These are phyloP conservation scores for Orius insidiosus DNA, from an alignment of 1,140 invertebrate species.

Conservation along the genomic window DNA sequence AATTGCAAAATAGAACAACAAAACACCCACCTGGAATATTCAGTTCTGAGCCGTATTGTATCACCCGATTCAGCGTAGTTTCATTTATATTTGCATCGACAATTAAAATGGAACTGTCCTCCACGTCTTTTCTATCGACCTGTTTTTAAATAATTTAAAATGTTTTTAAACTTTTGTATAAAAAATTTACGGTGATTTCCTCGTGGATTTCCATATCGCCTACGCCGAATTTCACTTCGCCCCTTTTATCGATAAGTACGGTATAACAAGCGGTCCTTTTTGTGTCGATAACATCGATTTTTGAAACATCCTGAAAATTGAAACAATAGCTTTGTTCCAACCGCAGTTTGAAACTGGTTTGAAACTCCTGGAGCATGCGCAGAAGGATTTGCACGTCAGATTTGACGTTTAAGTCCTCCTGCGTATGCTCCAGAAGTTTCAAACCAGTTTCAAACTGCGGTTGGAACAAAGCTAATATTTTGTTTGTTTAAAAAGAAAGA, in stretches of 20 bases:
- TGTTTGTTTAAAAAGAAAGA: background rate
- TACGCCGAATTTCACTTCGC: constrained; percentile 60
- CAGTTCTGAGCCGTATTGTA: constrained; percentile 12
- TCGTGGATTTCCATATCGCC: constrained; percentile 70
- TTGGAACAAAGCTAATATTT: too few species aligned
- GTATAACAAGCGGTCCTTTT: constrained; percentile 52
- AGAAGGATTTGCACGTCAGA: too few species aligned
- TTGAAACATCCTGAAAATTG: constrained; percentile 17
- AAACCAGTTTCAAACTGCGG: too few species aligned
- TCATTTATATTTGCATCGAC: constrained; percentile 64
- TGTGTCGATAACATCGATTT: constrained; percentile 26
- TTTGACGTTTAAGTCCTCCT: too few species aligned
- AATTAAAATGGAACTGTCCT: constrained; percentile 47
- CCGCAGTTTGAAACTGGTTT: too few species aligned
- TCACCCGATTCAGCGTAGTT: constrained; percentile 48
- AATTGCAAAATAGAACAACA: background rate
- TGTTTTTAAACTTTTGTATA: too few species aligned
- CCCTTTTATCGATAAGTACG: constrained; percentile 46
- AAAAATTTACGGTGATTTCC: constrained; percentile 16
- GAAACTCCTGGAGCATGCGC: too few species aligned
- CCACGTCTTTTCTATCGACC: constrained; percentile 28
- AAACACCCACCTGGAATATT: background rate
- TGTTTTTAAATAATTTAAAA: too few species aligned
- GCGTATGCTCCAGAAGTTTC: too few species aligned
- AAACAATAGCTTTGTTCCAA: too few species aligned